Base-by-base conservation (phyloP, 2,797 vertebrate species). In the Adelosebastes latens region DNA sequence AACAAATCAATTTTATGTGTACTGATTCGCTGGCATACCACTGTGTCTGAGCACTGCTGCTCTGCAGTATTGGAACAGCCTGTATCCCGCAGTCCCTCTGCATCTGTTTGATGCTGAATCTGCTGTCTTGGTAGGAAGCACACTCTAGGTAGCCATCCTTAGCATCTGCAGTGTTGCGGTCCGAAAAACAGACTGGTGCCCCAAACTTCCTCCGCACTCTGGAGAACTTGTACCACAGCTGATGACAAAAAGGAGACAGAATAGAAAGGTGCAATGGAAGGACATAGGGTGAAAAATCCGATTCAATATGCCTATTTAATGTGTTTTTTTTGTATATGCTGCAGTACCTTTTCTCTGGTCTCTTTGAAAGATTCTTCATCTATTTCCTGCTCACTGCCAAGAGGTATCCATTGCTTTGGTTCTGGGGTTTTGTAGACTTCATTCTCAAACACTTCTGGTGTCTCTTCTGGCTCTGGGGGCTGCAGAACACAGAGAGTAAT, bases 351-450 rank as follows among this genome's bases (percentile, higher is more conserved):
- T 64, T 85, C 88, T 93, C 88, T 92, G 29, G 91, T 84, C 27
- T 96, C 94, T 71, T 83, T 96, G 74, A 96, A 31, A 3, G 94
- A 94, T 91, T 97, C 97, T 39, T 97, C 96, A 27, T 97, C 96
- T 70, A 99, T 96, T 95, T 99, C 98, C 79, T 89, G 88, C 86
- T 98, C 97, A 0, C 97, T 99, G 67, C 98, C 97, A 68, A 98
- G 93, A 69, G 97, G 97, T 70, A 97, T 75, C 98, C 98, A 99
- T 0, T 89, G 87, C 88, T 93, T 97, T 68, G 83, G 89, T 75
- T 95, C 81, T 24, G 96, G 92, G 36, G 92, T 94, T 62, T 89
- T 92, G 52, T 5, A 46, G 16, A 85, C 36, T 2, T 96, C 95
- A 22, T 36, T 6, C 71, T 96, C 94, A 65, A 61, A 62, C 12